Base-by-base conservation (phyloP, 2,797 vertebrate species). In the Xerus rutilus region DNA sequence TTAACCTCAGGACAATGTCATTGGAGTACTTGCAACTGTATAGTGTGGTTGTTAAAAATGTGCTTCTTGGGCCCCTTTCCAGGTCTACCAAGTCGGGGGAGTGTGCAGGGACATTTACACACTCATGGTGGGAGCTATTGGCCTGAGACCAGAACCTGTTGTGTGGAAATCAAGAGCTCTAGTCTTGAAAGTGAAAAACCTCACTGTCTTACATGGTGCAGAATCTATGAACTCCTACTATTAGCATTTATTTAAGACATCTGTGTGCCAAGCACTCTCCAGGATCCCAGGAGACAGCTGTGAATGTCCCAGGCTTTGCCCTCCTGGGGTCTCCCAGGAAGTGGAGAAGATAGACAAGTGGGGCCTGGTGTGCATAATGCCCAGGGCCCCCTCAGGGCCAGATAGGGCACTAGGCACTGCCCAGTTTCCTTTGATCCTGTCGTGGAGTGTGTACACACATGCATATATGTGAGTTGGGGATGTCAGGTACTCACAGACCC, bases 291-390 rank as follows among this genome's bases (percentile, higher is more conserved):
- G 45, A 21, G 2, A 0, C 5, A 57, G 32, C 25, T 39, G 9
- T 43, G 52, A 32, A 1, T 21, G n/a, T 17, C 15, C 25, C 30
- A 28, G 20, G 2, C 65, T 47, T 52, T 30, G 32, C 14, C 20
- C n/a, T 52, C 14, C n/a, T 11, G 30, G 43, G 21, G 45, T 32
- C 21, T 18, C 25, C 3, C 17, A 11, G 74, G 47, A 67, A 12
- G 47, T n/a, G 15, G 23, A 93, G 8, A 52, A 69, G 9, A 20
- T 35, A 52, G 12, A 15, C 45, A 1, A 6, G 35, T 2, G 20
- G 15, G 30, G 35, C 35, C 3, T 1, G 1, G 67, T 1, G 0
- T 5, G 2, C 14, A 30, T 12, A 23, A 3, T 0, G n/a, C 54
- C 13, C 39, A 35, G 39, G 52, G 73, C 59, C 49, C 57, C 17